Conservation (phyloP, 1,140 invertebrate species). For the Musca vetustissima region DNA sequence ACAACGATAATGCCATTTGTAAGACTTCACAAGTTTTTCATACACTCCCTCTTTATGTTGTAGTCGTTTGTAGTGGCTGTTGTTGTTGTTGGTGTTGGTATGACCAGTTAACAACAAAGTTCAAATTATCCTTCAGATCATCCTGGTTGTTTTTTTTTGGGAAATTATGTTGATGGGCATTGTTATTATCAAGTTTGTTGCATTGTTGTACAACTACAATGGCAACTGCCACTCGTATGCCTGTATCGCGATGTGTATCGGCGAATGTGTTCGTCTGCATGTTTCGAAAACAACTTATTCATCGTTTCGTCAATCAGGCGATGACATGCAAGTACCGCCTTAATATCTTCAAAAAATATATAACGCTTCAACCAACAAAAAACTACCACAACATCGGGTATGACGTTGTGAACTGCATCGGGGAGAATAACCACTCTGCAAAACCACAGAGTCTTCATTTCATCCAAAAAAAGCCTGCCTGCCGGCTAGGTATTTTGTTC, state of each 20-base stretch:
- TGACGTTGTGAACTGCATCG: too few relatives aligned
- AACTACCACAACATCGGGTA: too few relatives aligned
- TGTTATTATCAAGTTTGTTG: slow-evolving; percentile 10
- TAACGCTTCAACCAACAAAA: too few relatives aligned
- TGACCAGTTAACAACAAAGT: too few relatives aligned
- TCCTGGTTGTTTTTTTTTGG: neutral
- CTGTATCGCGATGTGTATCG: neutral
- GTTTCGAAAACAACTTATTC: slow-evolving; percentile 35
- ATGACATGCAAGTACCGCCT: slow-evolving; percentile 47
- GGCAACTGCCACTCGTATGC: neutral
- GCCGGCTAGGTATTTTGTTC: too few relatives aligned
- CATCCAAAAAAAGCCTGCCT: too few relatives aligned
- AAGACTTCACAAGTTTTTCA: slow-evolving; percentile 18
- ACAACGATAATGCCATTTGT: neutral
- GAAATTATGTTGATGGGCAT: slow-evolving; percentile 11
- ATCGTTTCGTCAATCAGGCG: slow-evolving; percentile 50
- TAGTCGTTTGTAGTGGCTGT: neutral
- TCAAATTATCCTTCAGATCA: neutral
- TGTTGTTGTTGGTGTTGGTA: neutral
- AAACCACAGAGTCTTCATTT: too few relatives aligned
- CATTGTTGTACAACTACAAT: slow-evolving; percentile 5
- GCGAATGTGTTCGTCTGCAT: neutral
- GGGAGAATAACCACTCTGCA: too few relatives aligned
- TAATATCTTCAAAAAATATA: slow-evolving; percentile 29
- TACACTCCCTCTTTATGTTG: slow-evolving; percentile 13